These are phyloP conservation scores for Laterallus jamaicensis DNA, from an alignment of 2,113 vertebrate species.

Conservation along the genomic window DNA sequence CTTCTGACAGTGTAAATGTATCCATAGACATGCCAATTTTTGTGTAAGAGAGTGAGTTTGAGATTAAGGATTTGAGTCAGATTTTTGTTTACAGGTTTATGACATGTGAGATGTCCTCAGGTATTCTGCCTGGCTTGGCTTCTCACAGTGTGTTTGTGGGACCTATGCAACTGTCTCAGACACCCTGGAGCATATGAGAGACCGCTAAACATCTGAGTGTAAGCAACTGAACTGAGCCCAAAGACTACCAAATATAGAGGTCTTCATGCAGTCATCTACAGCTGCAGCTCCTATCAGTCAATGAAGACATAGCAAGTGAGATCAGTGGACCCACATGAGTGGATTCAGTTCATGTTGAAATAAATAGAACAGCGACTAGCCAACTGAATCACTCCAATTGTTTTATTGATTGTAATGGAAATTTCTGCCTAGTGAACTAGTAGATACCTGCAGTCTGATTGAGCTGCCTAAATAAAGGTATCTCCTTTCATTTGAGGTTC, in stretches of 20 bases:
- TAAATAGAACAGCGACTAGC: neutral
- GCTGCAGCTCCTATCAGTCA: neutral
- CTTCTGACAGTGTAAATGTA: neutral
- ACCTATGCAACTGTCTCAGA: neutral
- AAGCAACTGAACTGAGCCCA: neutral
- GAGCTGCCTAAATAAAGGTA: neutral
- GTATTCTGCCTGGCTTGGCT: neutral
- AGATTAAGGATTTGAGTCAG: neutral
- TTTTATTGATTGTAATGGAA: neutral
- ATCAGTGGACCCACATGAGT: neutral
- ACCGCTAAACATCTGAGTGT: neutral
- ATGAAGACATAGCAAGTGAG: neutral
- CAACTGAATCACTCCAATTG: neutral
- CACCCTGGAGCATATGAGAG: neutral
- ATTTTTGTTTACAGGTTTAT: neutral
- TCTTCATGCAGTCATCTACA: neutral
- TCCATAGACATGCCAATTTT: neutral
- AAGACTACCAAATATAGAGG: neutral
- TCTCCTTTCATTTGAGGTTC: neutral
- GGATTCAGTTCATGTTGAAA: neutral
- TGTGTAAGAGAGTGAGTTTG: neutral
- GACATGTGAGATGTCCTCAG: neutral
- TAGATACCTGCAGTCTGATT: neutral
- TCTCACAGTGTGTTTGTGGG: neutral
- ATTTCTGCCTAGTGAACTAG: neutral